phyloP scores from a whole-genome alignment of 1,140 invertebrate genomes.

The Drosophila albomicans region DNA sequence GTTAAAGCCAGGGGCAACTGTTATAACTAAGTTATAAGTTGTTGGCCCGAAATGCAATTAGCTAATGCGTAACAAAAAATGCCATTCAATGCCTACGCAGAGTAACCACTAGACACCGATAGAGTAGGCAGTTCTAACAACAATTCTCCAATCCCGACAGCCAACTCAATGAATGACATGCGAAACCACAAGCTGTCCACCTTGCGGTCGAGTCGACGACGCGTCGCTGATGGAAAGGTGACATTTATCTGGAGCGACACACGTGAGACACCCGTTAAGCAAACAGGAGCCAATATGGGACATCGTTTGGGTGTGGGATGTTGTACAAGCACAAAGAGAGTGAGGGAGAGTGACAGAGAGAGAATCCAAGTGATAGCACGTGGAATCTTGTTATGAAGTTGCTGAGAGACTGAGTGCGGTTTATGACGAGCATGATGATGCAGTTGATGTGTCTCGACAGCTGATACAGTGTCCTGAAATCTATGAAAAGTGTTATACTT shows the following conservation, averaged over 20 bases:
- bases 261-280: slow-evolving; percentile 29
- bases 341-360: neutral
- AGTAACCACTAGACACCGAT: neutral
- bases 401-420: slow-evolving; percentile 21
- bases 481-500: neutral
- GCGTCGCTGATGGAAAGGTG: slow-evolving; percentile 27
- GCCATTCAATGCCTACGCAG: slow-evolving; percentile 46
- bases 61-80: slow-evolving; percentile 55
- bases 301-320: slow-evolving; percentile 10
- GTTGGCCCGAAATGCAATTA: slow-evolving; percentile 58
- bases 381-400: slow-evolving; percentile 22
- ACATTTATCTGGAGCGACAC: slow-evolving; percentile 14
- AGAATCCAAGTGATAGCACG: neutral
- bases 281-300: slow-evolving; percentile 22
- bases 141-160: slow-evolving; percentile 22
- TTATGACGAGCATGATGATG: slow-evolving; percentile 13
- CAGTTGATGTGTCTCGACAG: slow-evolving; percentile 6
- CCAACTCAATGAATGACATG: slow-evolving; percentile 31
- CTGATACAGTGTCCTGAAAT: slow-evolving; percentile 12
- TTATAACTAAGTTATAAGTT: slow-evolving; percentile 27
- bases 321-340: neutral
- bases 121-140: slow-evolving; percentile 8
- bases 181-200: slow-evolving; percentile 62
- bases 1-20: slow-evolving; percentile 30
- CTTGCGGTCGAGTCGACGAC: slow-evolving; percentile 30